Percentiles rank a stretch among this genome's conserved stretches.
Conservation (phyloP, 1,140 invertebrate species). For the Lucilia sericata region DNA sequence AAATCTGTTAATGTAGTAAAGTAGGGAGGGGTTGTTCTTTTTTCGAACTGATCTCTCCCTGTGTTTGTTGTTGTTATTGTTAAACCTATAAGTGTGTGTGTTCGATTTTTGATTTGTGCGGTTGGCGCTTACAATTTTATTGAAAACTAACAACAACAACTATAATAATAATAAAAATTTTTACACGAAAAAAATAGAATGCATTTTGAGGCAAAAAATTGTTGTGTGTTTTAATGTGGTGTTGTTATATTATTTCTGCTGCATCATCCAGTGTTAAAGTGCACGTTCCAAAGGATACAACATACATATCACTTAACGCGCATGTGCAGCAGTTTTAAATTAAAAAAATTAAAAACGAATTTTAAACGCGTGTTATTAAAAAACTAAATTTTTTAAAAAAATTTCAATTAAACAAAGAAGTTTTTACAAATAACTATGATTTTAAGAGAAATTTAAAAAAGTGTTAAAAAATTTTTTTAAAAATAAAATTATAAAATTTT, state of each 20-base stretch:
- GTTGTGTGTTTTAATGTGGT: slow-evolving; percentile 40
- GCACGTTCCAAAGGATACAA: slow-evolving; percentile 66
- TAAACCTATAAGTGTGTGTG: too few species aligned
- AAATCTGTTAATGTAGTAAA: background rate
- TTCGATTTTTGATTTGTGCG: slow-evolving; percentile 44
- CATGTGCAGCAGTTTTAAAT: slow-evolving; percentile 54
- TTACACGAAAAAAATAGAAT: slow-evolving; percentile 19
- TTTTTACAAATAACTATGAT: background rate
- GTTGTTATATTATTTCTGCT: slow-evolving; percentile 54
- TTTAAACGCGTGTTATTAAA: background rate
- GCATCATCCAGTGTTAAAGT: slow-evolving; percentile 66
- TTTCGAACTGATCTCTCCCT: background rate
- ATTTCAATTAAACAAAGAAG: too few species aligned
- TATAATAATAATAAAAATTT: background rate
- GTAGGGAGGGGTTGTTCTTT: background rate
- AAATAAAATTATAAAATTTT: background rate
- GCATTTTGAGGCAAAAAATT: slow-evolving; percentile 39
- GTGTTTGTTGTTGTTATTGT: background rate
- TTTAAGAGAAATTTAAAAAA: background rate
- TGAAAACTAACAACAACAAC: slow-evolving; percentile 31
- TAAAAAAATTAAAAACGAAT: background rate
- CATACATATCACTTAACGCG: slow-evolving; percentile 45
- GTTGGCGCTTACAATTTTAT: slow-evolving; percentile 32
- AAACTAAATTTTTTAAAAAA: too few species aligned
- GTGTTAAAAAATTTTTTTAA: background rate